Conservation (phyloP, 2,113 vertebrate species). For the Fukomys damarensis region DNA sequence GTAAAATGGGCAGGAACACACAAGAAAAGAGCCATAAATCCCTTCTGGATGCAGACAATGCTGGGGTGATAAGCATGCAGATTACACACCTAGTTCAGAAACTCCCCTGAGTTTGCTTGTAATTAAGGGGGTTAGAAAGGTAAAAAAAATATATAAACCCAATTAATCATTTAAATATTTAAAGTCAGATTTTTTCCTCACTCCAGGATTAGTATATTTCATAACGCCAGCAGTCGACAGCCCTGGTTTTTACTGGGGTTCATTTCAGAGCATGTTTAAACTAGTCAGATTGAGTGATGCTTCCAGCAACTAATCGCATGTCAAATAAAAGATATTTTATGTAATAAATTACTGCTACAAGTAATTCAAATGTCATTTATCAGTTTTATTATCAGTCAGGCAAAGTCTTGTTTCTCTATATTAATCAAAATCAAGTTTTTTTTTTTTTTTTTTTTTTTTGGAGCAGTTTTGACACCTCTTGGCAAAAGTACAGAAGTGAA, state of each 20-base stretch:
- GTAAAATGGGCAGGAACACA: constrained; percentile 59
- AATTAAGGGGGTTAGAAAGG: constrained; percentile 86
- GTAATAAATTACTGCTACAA: constrained; percentile 94
- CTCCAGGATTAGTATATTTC: constrained; percentile 87
- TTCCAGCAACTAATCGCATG: constrained; percentile 92
- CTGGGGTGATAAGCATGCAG: constrained; percentile 70
- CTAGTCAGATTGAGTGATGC: constrained; percentile 92
- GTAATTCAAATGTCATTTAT: constrained; percentile 94
- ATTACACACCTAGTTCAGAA: constrained; percentile 84
- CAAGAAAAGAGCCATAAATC: constrained; percentile 67
- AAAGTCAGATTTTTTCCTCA: constrained; percentile 87
- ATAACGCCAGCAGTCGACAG: constrained; percentile 85
- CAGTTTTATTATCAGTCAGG: constrained; percentile 94
- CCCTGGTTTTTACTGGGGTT: constrained; percentile 86
- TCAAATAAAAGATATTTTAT: constrained; percentile 95
- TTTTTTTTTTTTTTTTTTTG: constrained; percentile 75
- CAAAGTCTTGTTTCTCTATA: constrained; percentile 93
- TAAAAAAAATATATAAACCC: constrained; percentile 82
- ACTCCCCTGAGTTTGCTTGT: constrained; percentile 85
- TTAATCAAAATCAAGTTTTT: constrained; percentile 91
- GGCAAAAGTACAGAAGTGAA: constrained; percentile 84
- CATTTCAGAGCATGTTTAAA: constrained; percentile 91
- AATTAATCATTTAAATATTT: constrained; percentile 90
- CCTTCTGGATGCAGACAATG: constrained; percentile 69
- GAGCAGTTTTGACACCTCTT: constrained; percentile 89